A percentile compares a stretch with the other conserved stretches of the same genome.
These are phyloP conservation scores for Atta cephalotes DNA, from an alignment of 1,140 invertebrate genomes.

Conservation along the genomic window DNA sequence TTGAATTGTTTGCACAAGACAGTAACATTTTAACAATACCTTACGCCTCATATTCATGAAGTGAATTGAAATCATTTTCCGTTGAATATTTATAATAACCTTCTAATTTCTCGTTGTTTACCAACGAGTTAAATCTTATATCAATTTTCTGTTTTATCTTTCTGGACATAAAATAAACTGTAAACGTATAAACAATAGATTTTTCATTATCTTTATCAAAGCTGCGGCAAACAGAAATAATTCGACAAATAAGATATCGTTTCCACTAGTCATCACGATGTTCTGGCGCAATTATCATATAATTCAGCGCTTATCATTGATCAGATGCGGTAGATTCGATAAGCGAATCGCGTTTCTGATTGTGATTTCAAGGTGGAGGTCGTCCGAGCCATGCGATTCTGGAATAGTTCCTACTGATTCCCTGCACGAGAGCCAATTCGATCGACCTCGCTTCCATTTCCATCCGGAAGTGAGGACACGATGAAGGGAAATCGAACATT, in stretches of 20 bases:
- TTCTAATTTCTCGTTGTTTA: background rate
- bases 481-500: conserved; percentile 77
- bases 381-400: conserved; percentile 59
- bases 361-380: conserved; percentile 74
- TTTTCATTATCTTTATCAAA: conserved; percentile 24
- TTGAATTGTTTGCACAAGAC: background rate
- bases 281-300: conserved; percentile 50
- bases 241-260: conserved; percentile 32
- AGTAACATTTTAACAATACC: background rate
- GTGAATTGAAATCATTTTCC: background rate
- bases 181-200: conserved; percentile 32
- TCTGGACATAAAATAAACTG: background rate
- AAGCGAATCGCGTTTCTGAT: conserved; percentile 13
- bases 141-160: conserved; percentile 8
- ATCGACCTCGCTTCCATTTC: conserved; percentile 77
- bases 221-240: conserved; percentile 23
- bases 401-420: conserved; percentile 64
- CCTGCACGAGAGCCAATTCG: conserved; percentile 64
- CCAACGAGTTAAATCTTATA: background rate
- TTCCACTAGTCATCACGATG: conserved; percentile 3
- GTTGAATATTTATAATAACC: conserved; percentile 24
- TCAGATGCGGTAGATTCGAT: conserved; percentile 47
- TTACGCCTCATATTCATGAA: background rate
- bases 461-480: conserved; percentile 74
- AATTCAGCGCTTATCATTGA: conserved; percentile 64